Base-by-base conservation (phyloP, 64 coral and sea anemone species). In the Orbicella faveolata region DNA sequence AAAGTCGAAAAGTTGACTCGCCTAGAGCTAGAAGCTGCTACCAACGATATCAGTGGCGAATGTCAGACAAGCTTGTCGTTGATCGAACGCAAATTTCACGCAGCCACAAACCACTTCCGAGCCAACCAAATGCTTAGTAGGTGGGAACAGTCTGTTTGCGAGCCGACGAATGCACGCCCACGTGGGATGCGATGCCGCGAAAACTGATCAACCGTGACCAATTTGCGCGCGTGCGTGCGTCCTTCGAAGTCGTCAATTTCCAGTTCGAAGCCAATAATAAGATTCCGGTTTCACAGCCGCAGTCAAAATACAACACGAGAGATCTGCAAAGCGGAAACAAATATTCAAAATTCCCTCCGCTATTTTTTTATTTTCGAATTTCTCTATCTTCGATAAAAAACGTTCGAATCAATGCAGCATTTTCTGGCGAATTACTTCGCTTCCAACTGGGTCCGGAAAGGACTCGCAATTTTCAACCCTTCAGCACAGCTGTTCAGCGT, bases 121-220 rank as follows among this genome's bases (percentile, higher is more conserved):
- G 87, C 95, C 89, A 95, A 95, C 93, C 89, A 90, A 89, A 89
- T 89, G 92, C 95, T 88, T 84, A 67, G 92, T 93, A 96, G 95
- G 95, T 94, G 95, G 95, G 92, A 89, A 88, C 73, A 91, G 92
- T 80, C 92, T 89, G 90, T 96, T 88, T 92, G 90, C 79, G 74
- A 94, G 83, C 95, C 88, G 81, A 92, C 95, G 90, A 93, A 90
- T 90, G 76, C 91, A 89, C 95, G 88, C 95, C 95, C 95, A 96
- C 95, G 95, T 96, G 95, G 95, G 94, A 74, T 76, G 30, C 57
- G 76, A 92, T 73, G 95, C 95, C 92, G 95, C 95, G 95, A 96
- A 96, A 90, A 92, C 74, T 90, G 90, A 91, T 93, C 90, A 93
- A 90, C 92, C 95, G 95, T 96, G 95, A 96, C 95, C 79, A 90